Evolutionary conservation across 2,888 invertebrate species (phyloP).

Genomic region (Platycnemis pennipes): DNA sequence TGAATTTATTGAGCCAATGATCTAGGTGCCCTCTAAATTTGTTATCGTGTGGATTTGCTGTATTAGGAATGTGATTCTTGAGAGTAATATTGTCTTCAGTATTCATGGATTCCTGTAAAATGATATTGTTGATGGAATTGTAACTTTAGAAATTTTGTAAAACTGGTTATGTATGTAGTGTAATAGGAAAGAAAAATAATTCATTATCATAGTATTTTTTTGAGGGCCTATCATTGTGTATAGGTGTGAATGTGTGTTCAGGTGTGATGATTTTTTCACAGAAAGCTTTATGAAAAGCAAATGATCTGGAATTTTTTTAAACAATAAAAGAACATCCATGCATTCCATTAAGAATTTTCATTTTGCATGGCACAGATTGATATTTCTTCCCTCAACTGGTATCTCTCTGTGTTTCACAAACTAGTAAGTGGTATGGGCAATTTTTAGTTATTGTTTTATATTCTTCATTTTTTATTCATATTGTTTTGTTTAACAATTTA

Average conservation of each 20-base stretch:
- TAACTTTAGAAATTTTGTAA: slow-evolving; percentile 67
- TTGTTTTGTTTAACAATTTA: too few relatives aligned
- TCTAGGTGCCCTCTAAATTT: slow-evolving; percentile 16
- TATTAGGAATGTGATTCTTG: slow-evolving; percentile 67
- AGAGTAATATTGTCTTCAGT: slow-evolving; percentile 65
- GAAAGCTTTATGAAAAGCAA: slow-evolving; percentile 58
- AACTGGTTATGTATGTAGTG: slow-evolving; percentile 67
- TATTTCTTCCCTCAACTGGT: background rate
- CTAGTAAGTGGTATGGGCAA: too few relatives aligned
- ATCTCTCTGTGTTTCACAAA: too few relatives aligned
- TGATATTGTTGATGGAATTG: slow-evolving; percentile 67
- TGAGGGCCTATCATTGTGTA: slow-evolving; percentile 63
- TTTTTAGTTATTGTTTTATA: too few relatives aligned
- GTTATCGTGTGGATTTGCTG: slow-evolving; percentile 33
- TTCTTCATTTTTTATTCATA: too few relatives aligned
- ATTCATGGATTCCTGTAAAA: slow-evolving; percentile 68
- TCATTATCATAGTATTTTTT: slow-evolving; percentile 66
- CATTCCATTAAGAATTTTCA: slow-evolving; percentile 46
- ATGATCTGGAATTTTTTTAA: slow-evolving; percentile 65
- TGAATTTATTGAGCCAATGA: background rate
- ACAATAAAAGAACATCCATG: slow-evolving; percentile 67
- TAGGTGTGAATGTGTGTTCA: slow-evolving; percentile 67
- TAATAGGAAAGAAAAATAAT: slow-evolving; percentile 61
- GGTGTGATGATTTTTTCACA: slow-evolving; percentile 65
- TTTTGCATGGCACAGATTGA: background rate